Percentiles rank a stretch among this genome's conserved stretches.
These are phyloP conservation scores for Brachystomella parvula DNA, from an alignment of 1,140 invertebrate genomes.

Conservation along the genomic window DNA sequence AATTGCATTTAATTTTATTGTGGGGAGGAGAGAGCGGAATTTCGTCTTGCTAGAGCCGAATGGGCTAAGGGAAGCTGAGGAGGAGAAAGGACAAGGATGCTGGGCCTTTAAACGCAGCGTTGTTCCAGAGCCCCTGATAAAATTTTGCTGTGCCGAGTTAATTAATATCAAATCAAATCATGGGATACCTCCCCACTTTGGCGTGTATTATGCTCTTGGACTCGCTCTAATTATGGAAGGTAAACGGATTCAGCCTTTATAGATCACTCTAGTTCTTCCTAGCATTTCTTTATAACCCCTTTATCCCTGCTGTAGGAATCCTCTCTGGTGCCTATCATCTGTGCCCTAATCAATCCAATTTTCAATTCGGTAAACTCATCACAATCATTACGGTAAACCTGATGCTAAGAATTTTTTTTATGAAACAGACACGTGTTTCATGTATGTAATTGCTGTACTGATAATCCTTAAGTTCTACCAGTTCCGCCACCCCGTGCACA, in stretches of 20 bases:
- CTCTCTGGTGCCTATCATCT: constrained; percentile 81
- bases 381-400: not conserved
- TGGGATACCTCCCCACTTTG: constrained; percentile 83
- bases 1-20: constrained; percentile 55
- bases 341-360: constrained; percentile 79
- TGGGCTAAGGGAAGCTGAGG: constrained; percentile 41
- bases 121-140: not conserved
- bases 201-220: constrained; percentile 81
- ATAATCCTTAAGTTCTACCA: constrained; percentile 55
- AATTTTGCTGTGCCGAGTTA: constrained; percentile 11
- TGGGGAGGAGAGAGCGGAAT: constrained; percentile 49
- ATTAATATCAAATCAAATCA: constrained; percentile 18
- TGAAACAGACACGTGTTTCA: constrained; percentile 54
- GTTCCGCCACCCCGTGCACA: constrained; percentile 50
- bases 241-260: constrained; percentile 41
- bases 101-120: not conserved
- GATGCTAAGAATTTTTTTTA: constrained; percentile 5
- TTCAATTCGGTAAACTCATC: constrained; percentile 69
- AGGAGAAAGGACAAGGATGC: constrained; percentile 38
- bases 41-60: not conserved
- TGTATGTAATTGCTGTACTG: constrained; percentile 55
- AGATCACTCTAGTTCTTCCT: constrained; percentile 29
- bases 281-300: too few species aligned
- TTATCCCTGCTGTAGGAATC: too few species aligned
- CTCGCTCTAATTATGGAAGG: constrained; percentile 80